A percentile compares a stretch with the other conserved stretches of the same genome.
phyloP scores from a whole-genome alignment of 1,140 invertebrate genomes.

The Procambarus clarkii region DNA sequence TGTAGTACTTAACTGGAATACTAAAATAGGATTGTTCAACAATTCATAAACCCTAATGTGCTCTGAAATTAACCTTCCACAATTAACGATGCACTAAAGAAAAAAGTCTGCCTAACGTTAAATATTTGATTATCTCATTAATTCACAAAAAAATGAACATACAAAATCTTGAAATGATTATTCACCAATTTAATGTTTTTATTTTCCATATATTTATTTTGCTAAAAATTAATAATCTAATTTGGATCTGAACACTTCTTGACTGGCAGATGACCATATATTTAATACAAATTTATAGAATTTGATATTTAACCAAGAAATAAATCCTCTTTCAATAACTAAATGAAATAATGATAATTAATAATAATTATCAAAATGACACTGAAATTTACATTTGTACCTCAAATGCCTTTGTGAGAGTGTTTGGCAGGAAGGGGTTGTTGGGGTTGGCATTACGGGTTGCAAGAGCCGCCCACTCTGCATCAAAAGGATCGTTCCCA shows the following conservation, averaged over 20 bases:
- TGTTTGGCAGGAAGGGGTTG: constrained; percentile 77
- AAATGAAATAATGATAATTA: not conserved
- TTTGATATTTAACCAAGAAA: not conserved
- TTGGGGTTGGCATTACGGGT: constrained; percentile 74
- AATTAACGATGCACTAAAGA: not conserved
- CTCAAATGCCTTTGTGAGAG: constrained; percentile 79
- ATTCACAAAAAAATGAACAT: not conserved
- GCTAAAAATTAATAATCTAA: not conserved
- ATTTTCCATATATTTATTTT: not conserved
- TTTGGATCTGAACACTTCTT: not conserved
- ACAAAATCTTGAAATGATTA: not conserved
- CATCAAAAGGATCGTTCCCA: constrained; percentile 87
- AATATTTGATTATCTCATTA: not conserved
- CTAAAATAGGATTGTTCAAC: not conserved
- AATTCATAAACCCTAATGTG: not conserved
- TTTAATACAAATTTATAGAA: constrained; percentile 2
- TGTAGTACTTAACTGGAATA: not conserved
- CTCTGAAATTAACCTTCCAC: not conserved
- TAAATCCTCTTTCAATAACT: not conserved
- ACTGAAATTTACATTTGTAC: constrained; percentile 78
- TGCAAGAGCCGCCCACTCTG: constrained; percentile 86
- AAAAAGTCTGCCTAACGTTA: not conserved
- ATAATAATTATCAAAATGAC: not conserved
- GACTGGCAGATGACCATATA: not conserved
- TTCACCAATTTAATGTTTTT: not conserved